Conservation (phyloP, 2,888 invertebrate genomes). For the Limnephilus rhombicus region DNA sequence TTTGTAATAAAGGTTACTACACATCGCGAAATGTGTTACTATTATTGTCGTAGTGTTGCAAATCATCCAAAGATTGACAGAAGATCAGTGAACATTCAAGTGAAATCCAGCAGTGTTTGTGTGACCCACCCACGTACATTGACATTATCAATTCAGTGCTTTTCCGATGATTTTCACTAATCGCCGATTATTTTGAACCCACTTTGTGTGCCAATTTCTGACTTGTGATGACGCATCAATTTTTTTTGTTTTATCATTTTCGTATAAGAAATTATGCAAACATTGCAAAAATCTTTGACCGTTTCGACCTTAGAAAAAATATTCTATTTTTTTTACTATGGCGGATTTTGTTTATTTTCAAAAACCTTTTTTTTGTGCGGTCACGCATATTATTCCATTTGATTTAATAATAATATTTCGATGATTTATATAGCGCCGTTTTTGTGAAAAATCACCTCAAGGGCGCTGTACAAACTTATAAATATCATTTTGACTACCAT, state of each 20-base stretch:
- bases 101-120: background rate
- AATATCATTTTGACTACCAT: background rate
- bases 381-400: background rate
- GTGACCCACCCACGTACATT: background rate
- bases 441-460: no score
- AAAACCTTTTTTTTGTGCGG: background rate
- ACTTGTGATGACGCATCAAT: background rate
- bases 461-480: no score
- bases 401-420: background rate
- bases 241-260: background rate
- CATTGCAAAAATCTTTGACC: background rate
- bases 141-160: background rate
- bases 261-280: background rate
- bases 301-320: background rate
- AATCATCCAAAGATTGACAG: background rate
- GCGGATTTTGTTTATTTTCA: background rate
- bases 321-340: background rate
- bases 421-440: no score
- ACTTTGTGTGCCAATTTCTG: slow-evolving; percentile 1
- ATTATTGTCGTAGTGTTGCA: background rate
- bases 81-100: background rate
- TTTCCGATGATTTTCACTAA: background rate
- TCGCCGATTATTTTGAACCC: background rate
- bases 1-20: background rate
- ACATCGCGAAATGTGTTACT: background rate